Evolutionary conservation across 2,888 invertebrate species (phyloP), one percentile per base, ranked within the genome.

Genomic region (Tridacna gigas): DNA sequence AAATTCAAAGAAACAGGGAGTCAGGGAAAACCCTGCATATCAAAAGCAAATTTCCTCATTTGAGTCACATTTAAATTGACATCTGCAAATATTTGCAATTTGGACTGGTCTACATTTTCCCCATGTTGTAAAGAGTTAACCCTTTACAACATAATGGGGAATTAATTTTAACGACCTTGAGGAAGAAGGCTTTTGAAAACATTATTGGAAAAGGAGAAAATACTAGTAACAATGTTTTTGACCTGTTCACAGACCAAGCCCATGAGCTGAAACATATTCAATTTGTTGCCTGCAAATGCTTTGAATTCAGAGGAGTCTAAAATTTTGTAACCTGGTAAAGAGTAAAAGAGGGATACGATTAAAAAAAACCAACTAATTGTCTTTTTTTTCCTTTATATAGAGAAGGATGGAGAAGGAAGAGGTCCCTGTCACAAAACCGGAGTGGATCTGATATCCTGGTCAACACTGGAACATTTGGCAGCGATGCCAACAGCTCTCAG

Each of bases 391-490:
- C 0, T 67, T 66, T n/a, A 80, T 82, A 13, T 77, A 89, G 89
- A 61, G 89, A 89, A 77, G 78, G 80, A 0, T 86, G 87, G 83
- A 77, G 86, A 83, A 82, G 87, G 45, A 84, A 86, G 26, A 74
- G 88, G 26, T 88, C 86, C 9, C 61, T 88, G 26, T 88, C 88
- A 47, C 88, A 88, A 47, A 82, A 80, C 28, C 65, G 82, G 25
- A 79, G 81, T 45, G 80, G 84, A 22, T 51, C 45, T 56, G 47
- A 77, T 15, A n/a, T 45, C 26, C 1, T 65, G 22, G 15, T 37
- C 37, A 51, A 37, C 65, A 65, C 47, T 26, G 26, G 22, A n/a
- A 79, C 45, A 18, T 22, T 69, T 25, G 73, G 63, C 5, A 61
- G 45, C 37, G 79, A 79, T 61, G 66, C 15, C 25, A 60, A 51